Evolutionary conservation across 2,797 vertebrate genomes (phyloP), one percentile per base, ranked within the genome.

Genomic region (Podarcis siculus): DNA sequence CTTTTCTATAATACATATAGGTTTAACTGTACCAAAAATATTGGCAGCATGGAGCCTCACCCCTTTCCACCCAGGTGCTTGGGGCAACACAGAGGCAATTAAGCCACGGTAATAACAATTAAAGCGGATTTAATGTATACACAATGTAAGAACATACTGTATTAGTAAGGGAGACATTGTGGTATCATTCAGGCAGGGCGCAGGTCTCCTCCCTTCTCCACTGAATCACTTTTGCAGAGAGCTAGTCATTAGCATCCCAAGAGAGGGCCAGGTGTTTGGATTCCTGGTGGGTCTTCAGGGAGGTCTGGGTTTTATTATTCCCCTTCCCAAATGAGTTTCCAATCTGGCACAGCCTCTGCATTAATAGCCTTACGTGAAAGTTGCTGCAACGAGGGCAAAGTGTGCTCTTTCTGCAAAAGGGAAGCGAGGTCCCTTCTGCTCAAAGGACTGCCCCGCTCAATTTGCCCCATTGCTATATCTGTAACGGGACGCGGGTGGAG

Each of bases 61-160:
- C 77, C 89, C 90, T 71, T 45, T 86, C 72, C 89, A 79, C 89
- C 0, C 0, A 86, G 84, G 80, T 73, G 86, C 93, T 92, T n/a
- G 55, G 83, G 90, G 90, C 37, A 10, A 69, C 17, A 19, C 58
- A 78, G 79, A 90, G 88, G 87, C 88, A 93, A 90, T 87, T 91
- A 91, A 93, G 89, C 69, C 1, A 8, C n/a, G 83, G 89, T 78
- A 49, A 87, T 94, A 90, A 92, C 91, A 93, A 94, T 89, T 90
- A 92, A 89, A 90, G 37, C 67, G 89, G 67, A 93, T 93, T 90
- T 91, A 89, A 92, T 25, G 88, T 0, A 45, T 87, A 79, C 85
- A 49, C 83, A 82, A 81, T 91, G 93, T 92, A 83, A 93, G 85
- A 80, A 23, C 92, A 94, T 93, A 80, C 19, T 76, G 66, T 85